Evolutionary conservation across 2,888 invertebrate species (phyloP), one percentile per base, ranked within the genome.

Genomic region (Rhaphigaster nebulosa): DNA sequence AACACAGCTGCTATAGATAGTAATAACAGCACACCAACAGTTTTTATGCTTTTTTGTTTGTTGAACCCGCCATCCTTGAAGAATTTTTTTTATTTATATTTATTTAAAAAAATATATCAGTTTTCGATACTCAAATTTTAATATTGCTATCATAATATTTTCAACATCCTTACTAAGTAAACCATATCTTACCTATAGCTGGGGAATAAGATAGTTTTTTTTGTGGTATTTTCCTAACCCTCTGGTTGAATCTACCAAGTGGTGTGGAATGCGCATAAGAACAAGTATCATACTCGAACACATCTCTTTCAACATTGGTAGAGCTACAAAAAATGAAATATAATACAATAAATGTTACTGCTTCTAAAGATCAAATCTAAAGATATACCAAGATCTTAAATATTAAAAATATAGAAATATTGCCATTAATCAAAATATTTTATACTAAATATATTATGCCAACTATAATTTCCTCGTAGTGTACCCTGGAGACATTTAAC

Each of bases 221-320:
- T 84, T 84, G 45, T 10, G 84, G 84, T n/a, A 84, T 84, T 84
- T 84, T 84, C n/a, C 84, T 45, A 26, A 23, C 26, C 18, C 84
- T 84, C 45, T 84, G 41, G 45, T 84, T 84, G 84, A 45, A 84
- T 45, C 84, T 84, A 84, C 84, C 45, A n/a, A 84, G 84, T 26
- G 84, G 84, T 45, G 84, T 84, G 45, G 84, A 84, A 41, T 84
- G 84, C 4, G 45, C 84, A 45, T 84, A 84, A 10, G 45, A 45
- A 84, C 13, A 1, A 84, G 45, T 3, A n/a, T 50, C 45, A 84
- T 84, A 84, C n/a, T 84, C 84, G 13, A 45, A 84, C 12, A 84
- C 84, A 41, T 84, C 84, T 50, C n/a, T 76, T 38, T 76, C 70
- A 76, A 76, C 23, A 38, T 18, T n/a, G 5, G 26, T 45, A 38